Conservation (phyloP, 1,140 invertebrate genomes). For the Drosophila kohkoa region DNA sequence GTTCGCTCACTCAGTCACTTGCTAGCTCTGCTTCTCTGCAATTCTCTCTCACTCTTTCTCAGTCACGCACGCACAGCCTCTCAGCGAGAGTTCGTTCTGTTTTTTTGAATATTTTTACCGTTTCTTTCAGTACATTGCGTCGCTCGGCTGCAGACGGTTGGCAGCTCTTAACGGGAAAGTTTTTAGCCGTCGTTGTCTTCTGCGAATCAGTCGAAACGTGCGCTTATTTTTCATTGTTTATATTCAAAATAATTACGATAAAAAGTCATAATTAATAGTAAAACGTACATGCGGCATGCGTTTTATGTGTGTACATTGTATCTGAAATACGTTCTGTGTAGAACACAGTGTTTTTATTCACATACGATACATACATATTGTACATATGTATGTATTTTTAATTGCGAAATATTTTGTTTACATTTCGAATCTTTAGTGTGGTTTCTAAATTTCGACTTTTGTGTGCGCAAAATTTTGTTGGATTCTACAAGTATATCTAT, state of each 20-base stretch:
- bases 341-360: slow-evolving; percentile 16
- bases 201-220: slow-evolving; percentile 60
- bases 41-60: slow-evolving; percentile 15
- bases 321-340: slow-evolving; percentile 40
- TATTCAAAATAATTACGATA: slow-evolving; percentile 62
- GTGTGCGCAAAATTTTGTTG: slow-evolving; percentile 45
- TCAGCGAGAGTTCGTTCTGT: slow-evolving; percentile 34
- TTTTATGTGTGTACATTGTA: slow-evolving; percentile 26
- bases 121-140: slow-evolving; percentile 64
- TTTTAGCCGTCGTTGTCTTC: slow-evolving; percentile 35
- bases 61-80: slow-evolving; percentile 36
- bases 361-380: slow-evolving; percentile 14
- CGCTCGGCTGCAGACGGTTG: slow-evolving; percentile 54
- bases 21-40: slow-evolving; percentile 5
- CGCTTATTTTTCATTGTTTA: slow-evolving; percentile 61
- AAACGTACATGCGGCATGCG: slow-evolving; percentile 41
- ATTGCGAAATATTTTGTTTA: slow-evolving; percentile 79
- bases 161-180: slow-evolving; percentile 41
- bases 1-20: slow-evolving; percentile 6
- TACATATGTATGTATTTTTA: slow-evolving; percentile 44
- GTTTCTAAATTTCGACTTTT: slow-evolving; percentile 47
- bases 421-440: slow-evolving; percentile 52
- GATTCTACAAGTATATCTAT: slow-evolving; percentile 9
- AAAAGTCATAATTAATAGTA: slow-evolving; percentile 68
- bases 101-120: slow-evolving; percentile 39